A percentile compares a stretch with the other conserved stretches of the same genome.
Evolutionary conservation across 2,888 invertebrate species (phyloP).

Genomic region (Thera obeliscata): DNA sequence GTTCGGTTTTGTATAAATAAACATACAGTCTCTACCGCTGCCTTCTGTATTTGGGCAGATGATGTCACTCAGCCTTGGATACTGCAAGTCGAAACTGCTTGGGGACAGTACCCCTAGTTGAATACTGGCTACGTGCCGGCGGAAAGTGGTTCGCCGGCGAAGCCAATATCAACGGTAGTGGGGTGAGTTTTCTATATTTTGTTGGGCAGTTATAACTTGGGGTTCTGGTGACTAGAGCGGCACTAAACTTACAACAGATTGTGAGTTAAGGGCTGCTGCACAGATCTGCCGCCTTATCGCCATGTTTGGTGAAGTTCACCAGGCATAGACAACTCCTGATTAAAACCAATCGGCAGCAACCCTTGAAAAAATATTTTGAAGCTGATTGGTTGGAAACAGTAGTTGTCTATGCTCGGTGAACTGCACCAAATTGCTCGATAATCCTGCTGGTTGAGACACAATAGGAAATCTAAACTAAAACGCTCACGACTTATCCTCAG

Average conservation of each 20-base stretch:
- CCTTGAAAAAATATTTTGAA: no score
- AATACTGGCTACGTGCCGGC: neutral
- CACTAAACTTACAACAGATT: neutral
- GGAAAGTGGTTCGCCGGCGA: neutral
- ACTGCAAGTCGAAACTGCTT: slow-evolving; percentile 3
- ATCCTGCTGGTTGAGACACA: neutral
- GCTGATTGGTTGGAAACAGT: no score
- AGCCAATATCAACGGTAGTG: slow-evolving; percentile 1
- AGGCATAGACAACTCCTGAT: no score
- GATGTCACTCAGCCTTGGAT: neutral
- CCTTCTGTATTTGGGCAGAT: slow-evolving; percentile 22
- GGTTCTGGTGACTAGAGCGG: neutral
- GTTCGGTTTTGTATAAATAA: slow-evolving; percentile 7
- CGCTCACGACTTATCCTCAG: neutral
- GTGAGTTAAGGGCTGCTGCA: neutral
- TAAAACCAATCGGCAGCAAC: no score
- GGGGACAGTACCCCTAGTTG: neutral
- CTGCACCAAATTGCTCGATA: no score
- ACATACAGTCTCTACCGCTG: slow-evolving; percentile 10
- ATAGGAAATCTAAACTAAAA: neutral
- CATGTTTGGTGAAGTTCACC: no score
- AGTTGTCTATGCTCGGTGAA: no score
- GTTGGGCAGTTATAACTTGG: neutral
- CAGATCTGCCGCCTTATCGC: no score
- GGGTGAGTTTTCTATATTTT: slow-evolving; percentile 10